Base-by-base conservation (phyloP, 2,113 vertebrate species). In the Stegostoma tigrinum region DNA sequence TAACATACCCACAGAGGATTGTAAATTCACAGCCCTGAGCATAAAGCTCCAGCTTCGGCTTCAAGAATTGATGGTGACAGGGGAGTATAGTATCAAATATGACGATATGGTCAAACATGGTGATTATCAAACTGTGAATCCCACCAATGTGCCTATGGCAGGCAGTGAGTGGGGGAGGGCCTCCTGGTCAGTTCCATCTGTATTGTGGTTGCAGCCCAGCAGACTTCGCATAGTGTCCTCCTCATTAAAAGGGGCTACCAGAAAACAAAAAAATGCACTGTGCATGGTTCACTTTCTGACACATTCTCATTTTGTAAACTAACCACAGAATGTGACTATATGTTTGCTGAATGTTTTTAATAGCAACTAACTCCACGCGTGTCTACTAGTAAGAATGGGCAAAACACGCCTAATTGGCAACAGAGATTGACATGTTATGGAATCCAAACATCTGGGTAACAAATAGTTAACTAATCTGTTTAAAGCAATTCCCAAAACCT, bases 381-480 rank as follows among this genome's bases (percentile, higher is more conserved):
- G 10, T 19, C 45, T 6, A 66, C 38, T 17, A 24, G 38, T 30
- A 68, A 19, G 10, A 67, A n/a, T 38, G 19, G 61, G 89, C 64
- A 91, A 70, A 94, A 94, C n/a, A 24, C 24, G 42, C 93, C 45
- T 70, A 70, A 30, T 94, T 94, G 67, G 10, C 19, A 6, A 27
- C 38, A 45, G 94, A 5, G 67, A 95, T 30, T 5, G 42, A 24
- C 30, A 24, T 27, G 30, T 17, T 67, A 24, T 67, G 66, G 7
- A 38, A 6, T 38, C n/a, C 34, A 42, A 93, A 93, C 90, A 8
- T 38, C 17, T 95, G 6, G 23, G 6, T 24, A 94, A 68, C 64
- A 87, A 90, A 89, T 89, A 67, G 64, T 94, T 94, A 94, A 94
- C 70, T 3, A 68, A 68, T 70, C 91, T 55, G n/a, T 67, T 23